These are phyloP conservation scores for Centruroides vittatus DNA, from an alignment of 1,140 invertebrate genomes.

Conservation along the genomic window DNA sequence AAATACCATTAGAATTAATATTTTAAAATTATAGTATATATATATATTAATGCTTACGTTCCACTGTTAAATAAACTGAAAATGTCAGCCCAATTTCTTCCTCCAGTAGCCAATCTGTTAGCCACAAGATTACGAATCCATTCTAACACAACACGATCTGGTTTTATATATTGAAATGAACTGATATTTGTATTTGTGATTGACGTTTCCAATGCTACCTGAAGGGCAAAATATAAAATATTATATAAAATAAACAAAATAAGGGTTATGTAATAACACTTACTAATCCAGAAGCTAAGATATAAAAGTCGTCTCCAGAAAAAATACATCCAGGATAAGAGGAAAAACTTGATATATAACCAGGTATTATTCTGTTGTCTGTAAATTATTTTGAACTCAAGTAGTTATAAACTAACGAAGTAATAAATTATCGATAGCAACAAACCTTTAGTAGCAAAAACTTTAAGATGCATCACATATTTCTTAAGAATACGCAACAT, in stretches of 20 bases:
- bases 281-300: conserved; percentile 46
- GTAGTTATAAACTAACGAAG: not conserved
- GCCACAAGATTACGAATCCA: conserved; percentile 69
- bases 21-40: too few relatives aligned
- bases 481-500: too few relatives aligned
- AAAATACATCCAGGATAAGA: conserved; percentile 75
- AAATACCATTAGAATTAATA: not conserved
- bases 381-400: not conserved
- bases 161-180: conserved; percentile 41
- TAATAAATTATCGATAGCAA: not conserved
- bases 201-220: conserved; percentile 49
- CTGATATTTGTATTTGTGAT: conserved; percentile 50
- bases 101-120: conserved; percentile 58
- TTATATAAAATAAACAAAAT: not conserved
- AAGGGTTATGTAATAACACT: conserved; percentile 10
- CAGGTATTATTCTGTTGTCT: conserved; percentile 36
- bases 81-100: conserved; percentile 49
- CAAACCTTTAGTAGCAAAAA: too few relatives aligned
- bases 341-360: conserved; percentile 55
- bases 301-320: conserved; percentile 79
- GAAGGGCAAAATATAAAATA: not conserved
- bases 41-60: conserved; percentile 35
- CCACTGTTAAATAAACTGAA: conserved; percentile 54
- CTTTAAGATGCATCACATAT: too few relatives aligned
- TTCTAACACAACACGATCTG: conserved; percentile 48